phyloP scores from a whole-genome alignment of 2,113 vertebrate species.

The Sinocyclocheilus maitianheensis region DNA sequence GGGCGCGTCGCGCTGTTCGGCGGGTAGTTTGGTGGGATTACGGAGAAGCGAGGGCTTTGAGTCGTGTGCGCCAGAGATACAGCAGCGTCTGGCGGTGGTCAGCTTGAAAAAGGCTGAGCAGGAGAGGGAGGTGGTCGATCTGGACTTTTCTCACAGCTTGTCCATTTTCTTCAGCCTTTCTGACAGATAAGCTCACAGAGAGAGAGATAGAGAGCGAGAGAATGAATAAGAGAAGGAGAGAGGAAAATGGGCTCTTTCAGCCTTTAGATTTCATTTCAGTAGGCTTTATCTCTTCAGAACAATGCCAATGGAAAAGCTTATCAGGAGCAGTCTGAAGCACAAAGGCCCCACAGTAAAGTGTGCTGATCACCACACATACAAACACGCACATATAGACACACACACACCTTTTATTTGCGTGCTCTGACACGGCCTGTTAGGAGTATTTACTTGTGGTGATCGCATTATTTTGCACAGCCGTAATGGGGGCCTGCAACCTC shows the following conservation, averaged over 20 bases:
- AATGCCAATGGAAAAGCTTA: conserved; percentile 64
- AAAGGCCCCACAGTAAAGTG: conserved; percentile 49
- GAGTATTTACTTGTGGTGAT: conserved; percentile 50
- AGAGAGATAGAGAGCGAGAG: conserved; percentile 26
- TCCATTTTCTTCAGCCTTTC: conserved; percentile 56
- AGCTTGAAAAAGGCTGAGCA: conserved; percentile 40
- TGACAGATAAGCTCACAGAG: conserved; percentile 63
- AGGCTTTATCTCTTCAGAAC: conserved; percentile 67
- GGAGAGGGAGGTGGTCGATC: conserved; percentile 46
- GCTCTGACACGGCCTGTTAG: conserved; percentile 50
- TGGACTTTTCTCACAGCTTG: conserved; percentile 50
- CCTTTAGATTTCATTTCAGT: conserved; percentile 69
- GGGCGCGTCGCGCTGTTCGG: background rate
- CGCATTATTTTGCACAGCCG: conserved; percentile 43
- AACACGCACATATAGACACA: conserved; percentile 32
- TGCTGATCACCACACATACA: conserved; percentile 34
- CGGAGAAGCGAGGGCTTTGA: conserved; percentile 43
- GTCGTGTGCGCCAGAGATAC: conserved; percentile 48
- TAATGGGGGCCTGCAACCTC: conserved; percentile 38
- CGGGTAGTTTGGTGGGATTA: conserved; percentile 40
- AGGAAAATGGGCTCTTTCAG: conserved; percentile 65
- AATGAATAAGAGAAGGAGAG: conserved; percentile 36
- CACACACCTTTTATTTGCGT: conserved; percentile 46
- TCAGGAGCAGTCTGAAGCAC: conserved; percentile 56
- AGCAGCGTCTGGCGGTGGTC: conserved; percentile 49